Evolutionary conservation across 2,888 invertebrate genomes (phyloP), one percentile per base, ranked within the genome.

Genomic region (Diadegma fenestrale): DNA sequence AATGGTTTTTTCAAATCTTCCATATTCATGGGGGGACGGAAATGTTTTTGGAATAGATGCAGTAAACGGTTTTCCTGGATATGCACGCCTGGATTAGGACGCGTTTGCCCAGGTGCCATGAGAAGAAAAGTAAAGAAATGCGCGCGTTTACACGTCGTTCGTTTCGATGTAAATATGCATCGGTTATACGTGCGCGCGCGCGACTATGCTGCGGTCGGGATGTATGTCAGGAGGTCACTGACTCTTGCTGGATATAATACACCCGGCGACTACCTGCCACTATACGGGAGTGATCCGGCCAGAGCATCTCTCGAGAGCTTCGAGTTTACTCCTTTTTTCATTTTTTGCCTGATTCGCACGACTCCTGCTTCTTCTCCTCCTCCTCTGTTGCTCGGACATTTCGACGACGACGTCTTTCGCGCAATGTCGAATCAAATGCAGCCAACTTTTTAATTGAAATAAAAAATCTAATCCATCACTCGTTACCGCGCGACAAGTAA

Each of bases 191-290:
- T n/a, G n/a, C n/a, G n/a, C n/a, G n/a, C n/a, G n/a, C n/a, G n/a
- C n/a, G n/a, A n/a, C n/a, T n/a, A n/a, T n/a, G n/a, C n/a, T n/a
- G n/a, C 33, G 33, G 71, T n/a, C 48, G 19, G 85, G 82, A 90
- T 90, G 89, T 91, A 88, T 90, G 91, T 90, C 91, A 91, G 87
- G 82, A 80, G 90, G 91, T 90, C 91, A 87, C 86, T 90, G 90
- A 90, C 90, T 85, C 85, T 43, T 81, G n/a, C n/a, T n/a, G 51
- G 19, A 78, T 78, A 68, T 68, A 78, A 73, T 22, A 73, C 73
- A 14, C 12, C 22, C 12, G 45, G 17, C 75, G 45, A 19, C 75
- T 80, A 76, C 80, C 76, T 33, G 33, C 33, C 6, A 6, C 33
- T 33, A 0, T 4, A 76, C 84, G 82, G 76, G 71, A 71, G 72